phyloP scores from a whole-genome alignment of 2,113 vertebrate genomes.

The Telmatochromis sp. region DNA sequence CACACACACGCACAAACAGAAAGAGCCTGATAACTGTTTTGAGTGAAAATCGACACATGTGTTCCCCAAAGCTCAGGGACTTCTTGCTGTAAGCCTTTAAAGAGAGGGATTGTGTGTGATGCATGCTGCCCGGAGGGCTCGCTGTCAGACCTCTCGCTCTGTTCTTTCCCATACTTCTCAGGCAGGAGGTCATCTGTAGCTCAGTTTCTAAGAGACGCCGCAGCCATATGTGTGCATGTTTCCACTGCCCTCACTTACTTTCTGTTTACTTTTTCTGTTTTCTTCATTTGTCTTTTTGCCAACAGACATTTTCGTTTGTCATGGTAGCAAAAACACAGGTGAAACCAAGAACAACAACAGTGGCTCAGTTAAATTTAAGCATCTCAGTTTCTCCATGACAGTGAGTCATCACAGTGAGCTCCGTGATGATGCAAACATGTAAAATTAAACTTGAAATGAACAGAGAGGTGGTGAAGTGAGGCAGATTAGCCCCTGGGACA shows the following conservation, averaged over 20 bases:
- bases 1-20: background rate
- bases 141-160: background rate
- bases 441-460: background rate
- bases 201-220: background rate
- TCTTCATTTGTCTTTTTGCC: background rate
- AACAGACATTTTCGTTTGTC: background rate
- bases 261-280: constrained; percentile 9
- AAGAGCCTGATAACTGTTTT: background rate
- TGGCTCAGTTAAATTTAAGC: background rate
- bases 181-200: background rate
- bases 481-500: background rate
- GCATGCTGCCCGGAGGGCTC: constrained; percentile 27
- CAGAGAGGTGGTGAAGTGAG: background rate
- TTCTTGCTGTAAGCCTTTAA: constrained; percentile 46
- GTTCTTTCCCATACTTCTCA: constrained; percentile 1
- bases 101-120: constrained; percentile 43
- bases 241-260: background rate
- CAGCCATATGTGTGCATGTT: background rate
- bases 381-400: background rate
- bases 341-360: background rate
- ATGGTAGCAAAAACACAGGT: background rate
- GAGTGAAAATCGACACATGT: constrained; percentile 47
- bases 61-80: constrained; percentile 32
- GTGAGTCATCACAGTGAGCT: background rate
- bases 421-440: background rate